Conservation (phyloP, 2,113 vertebrate species). For the Lasiurus cinereus region DNA sequence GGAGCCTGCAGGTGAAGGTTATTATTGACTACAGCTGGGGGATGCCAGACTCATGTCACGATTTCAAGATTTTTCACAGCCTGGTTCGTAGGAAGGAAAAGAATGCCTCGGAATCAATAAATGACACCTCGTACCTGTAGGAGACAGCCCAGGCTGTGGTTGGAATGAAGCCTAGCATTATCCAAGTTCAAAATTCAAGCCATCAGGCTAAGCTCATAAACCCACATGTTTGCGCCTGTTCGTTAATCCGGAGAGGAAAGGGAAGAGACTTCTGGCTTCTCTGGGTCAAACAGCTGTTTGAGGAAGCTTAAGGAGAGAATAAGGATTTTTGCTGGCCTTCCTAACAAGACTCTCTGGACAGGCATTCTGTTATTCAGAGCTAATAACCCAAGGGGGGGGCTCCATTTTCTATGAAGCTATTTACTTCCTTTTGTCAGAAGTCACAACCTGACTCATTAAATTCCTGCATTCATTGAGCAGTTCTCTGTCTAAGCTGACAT, state of each 20-base stretch:
- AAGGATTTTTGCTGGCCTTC: background rate
- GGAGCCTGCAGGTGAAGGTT: conserved; percentile 22
- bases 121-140: background rate
- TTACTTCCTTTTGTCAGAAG: conserved; percentile 24
- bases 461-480: conserved; percentile 5
- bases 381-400: background rate
- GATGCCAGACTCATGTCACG: background rate
- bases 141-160: background rate
- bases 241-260: conserved; percentile 59
- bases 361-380: background rate
- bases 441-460: conserved; percentile 37
- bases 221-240: background rate
- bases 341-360: background rate
- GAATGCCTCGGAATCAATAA: conserved; percentile 17
- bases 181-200: conserved; percentile 45
- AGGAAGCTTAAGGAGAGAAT: background rate
- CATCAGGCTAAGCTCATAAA: background rate
- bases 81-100: conserved; percentile 49
- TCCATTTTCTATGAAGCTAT: background rate
- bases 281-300: background rate
- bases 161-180: conserved; percentile 52
- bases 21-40: conserved; percentile 14
- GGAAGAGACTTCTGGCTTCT: background rate
- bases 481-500: conserved; percentile 38
- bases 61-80: conserved; percentile 21